These are phyloP conservation scores for Microchirus variegatus DNA, from an alignment of 2,797 vertebrate genomes.

Conservation along the genomic window DNA sequence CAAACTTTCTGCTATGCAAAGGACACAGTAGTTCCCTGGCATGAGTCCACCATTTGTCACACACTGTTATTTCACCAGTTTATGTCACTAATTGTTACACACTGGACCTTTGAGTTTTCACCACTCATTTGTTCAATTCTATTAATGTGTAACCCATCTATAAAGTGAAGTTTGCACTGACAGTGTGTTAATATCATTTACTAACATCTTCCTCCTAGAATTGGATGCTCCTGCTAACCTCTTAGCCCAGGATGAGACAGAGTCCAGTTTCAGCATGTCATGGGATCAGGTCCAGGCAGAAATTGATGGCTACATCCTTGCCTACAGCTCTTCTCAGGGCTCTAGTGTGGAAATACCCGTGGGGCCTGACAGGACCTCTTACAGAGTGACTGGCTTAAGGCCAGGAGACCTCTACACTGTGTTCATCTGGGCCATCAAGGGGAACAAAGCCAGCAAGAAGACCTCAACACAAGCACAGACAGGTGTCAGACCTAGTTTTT, in stretches of 20 bases:
- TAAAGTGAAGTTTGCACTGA: constrained; percentile 13
- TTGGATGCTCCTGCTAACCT: constrained; percentile 81
- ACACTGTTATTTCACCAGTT: too few relatives aligned
- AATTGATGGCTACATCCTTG: constrained; percentile 82
- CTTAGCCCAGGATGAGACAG: constrained; percentile 73
- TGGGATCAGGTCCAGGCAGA: constrained; percentile 80
- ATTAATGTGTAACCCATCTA: constrained; percentile 13
- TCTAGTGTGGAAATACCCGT: constrained; percentile 72
- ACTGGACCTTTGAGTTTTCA: too few relatives aligned
- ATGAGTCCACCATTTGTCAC: too few relatives aligned
- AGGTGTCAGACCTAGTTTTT: constrained; percentile 66
- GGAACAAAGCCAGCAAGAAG: constrained; percentile 78
- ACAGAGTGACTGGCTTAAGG: constrained; percentile 75
- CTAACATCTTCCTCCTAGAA: constrained; percentile 67
- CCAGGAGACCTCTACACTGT: constrained; percentile 80
- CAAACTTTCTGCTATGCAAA: too few relatives aligned
- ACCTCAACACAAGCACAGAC: constrained; percentile 75
- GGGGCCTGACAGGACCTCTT: constrained; percentile 68
- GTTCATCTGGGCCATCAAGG: constrained; percentile 82
- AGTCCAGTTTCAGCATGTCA: constrained; percentile 77
- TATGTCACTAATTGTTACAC: too few relatives aligned
- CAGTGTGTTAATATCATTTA: constrained; percentile 35
- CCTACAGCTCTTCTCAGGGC: constrained; percentile 77
- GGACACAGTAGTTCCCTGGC: too few relatives aligned
- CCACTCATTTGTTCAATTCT: not conserved